These are phyloP conservation scores for Dasypus novemcinctus DNA, from an alignment of 2,113 vertebrate species.

Conservation along the genomic window DNA sequence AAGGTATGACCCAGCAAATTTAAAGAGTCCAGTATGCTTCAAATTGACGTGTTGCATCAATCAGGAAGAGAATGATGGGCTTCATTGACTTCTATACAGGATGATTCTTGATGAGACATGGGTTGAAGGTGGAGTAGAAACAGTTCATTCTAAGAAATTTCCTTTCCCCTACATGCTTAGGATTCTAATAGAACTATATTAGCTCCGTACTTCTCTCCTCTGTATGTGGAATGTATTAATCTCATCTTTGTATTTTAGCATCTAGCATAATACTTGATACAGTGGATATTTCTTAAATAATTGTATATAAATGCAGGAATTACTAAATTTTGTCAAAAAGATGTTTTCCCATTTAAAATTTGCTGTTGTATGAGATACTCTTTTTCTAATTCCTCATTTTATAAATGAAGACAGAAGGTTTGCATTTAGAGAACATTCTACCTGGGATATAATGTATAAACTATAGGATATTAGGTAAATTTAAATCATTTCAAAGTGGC, in stretches of 20 bases:
- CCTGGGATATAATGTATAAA: background rate
- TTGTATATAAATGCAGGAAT: background rate
- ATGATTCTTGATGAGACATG: background rate
- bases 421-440: background rate
- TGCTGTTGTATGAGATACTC: background rate
- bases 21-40: background rate
- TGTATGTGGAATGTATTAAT: background rate
- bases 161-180: background rate
- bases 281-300: background rate
- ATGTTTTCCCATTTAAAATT: background rate
- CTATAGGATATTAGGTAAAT: background rate
- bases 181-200: background rate
- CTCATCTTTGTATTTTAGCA: background rate
- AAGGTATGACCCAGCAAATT: conserved; percentile 49
- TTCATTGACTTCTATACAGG: background rate
- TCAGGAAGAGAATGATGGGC: background rate
- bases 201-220: background rate
- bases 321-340: background rate
- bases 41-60: background rate
- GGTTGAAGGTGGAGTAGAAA: background rate
- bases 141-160: background rate
- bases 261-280: background rate
- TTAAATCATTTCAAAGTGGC: conserved; percentile 16
- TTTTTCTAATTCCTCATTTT: conserved; percentile 9
- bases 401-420: background rate